Evolutionary conservation across 1,140 invertebrate species (phyloP).

Genomic region (Cepaea nemoralis): DNA sequence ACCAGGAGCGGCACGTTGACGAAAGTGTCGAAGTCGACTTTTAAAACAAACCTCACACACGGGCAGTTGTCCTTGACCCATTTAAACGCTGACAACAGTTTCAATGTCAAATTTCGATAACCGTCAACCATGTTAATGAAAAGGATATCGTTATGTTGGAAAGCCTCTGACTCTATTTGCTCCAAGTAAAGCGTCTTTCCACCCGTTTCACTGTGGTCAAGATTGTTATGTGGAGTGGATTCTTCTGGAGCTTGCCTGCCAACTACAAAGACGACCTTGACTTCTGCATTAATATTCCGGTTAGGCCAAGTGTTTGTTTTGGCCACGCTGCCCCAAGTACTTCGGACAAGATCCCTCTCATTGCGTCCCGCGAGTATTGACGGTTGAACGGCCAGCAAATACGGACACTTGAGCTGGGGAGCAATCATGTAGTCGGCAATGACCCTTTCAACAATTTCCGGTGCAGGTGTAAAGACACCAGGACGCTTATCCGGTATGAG

Average conservation of each 20-base stretch:
- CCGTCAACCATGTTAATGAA: conserved; percentile 56
- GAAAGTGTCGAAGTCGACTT: conserved; percentile 90
- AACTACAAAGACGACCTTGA: conserved; percentile 52
- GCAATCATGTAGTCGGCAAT: background rate
- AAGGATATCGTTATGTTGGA: conserved; percentile 53
- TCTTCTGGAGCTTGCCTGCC: conserved; percentile 49
- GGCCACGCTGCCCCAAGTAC: conserved; percentile 50
- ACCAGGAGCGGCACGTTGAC: conserved; percentile 78
- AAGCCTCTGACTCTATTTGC: conserved; percentile 38
- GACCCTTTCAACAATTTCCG: background rate
- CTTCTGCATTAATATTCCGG: background rate
- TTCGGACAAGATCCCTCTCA: conserved; percentile 41
- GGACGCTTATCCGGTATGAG: background rate
- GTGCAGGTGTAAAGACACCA: background rate
- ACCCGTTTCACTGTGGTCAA: no score
- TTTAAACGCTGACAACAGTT: conserved; percentile 84
- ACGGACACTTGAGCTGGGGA: background rate
- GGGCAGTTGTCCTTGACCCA: conserved; percentile 81
- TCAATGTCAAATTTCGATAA: conserved; percentile 61
- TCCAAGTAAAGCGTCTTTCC: no score
- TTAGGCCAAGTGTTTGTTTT: conserved; percentile 42
- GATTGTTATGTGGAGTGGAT: conserved; percentile 27
- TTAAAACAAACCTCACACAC: conserved; percentile 79
- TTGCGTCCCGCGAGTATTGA: conserved; percentile 27
- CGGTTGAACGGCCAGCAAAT: conserved; percentile 37